Base-by-base conservation (phyloP, 2,888 invertebrate species). In the Protodeltote pygarga region DNA sequence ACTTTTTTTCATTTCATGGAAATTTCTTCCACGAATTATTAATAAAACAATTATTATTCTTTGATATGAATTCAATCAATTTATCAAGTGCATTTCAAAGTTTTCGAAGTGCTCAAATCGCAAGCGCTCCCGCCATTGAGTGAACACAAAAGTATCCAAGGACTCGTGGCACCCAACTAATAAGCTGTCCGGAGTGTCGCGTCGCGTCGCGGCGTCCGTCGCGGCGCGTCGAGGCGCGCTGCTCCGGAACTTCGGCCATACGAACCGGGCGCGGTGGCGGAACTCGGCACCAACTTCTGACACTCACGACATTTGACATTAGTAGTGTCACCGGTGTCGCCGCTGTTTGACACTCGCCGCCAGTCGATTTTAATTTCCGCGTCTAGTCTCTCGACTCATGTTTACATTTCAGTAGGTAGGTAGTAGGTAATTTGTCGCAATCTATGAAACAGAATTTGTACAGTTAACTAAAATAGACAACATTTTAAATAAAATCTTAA, bases 121-220 rank as follows among this genome's bases (percentile, higher is more conserved):
- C 2, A 11, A 3, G 3, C 10, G 5, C 10, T 5, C 10, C 44
- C 27, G 55, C 23, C 55, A 29, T 13, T 15, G 24, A 17, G 21
- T 15, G 28, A 31, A 21, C 14, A 16, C 33, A 14, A 19, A 32
- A 16, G 32, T 17, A 32, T 33, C 10, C 28, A 13, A 33, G 21
- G 23, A 28, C 31, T 15, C 20, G 21, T 25, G 55, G 32, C 47
- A 20, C 25, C 4, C n/a, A 13, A 17, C 37, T 65, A 65, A 64
- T 50, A 25, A 41, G 65, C 39, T 57, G 39, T 58, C 39, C 2
- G 9, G 27, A 6, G 27, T 27, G 14, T 14, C 27, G 27, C 13
- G 8, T 8, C 8, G 3, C 9, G 11, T 8, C 13, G 9, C 10
- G 10, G 0, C 1, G 16, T 11, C 8, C 24, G n/a, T n/a, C n/a